Base-by-base conservation (phyloP, 2,797 vertebrate species). In the Xiphophorus birchmanni region DNA sequence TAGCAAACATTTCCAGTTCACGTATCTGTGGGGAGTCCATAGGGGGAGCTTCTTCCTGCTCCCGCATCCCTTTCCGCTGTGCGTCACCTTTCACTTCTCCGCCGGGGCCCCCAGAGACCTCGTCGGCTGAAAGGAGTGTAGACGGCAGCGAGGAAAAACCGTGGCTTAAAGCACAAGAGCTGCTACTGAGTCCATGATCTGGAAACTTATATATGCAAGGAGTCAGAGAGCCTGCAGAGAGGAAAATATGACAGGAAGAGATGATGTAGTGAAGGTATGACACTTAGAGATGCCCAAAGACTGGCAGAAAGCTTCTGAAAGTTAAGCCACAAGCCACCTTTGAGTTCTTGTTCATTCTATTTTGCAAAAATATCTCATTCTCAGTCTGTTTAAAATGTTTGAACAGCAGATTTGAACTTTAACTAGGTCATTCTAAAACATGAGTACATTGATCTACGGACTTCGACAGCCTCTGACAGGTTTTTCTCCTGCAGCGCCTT, bases 21-120 rank as follows among this genome's bases (percentile, higher is more conserved):
- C 97, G 95, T 84, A 99, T 99, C 95, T 99, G 98, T 0, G 97
- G 98, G 44, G 98, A 99, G 91, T 99, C 98, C 97, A 99, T 97
- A 84, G 98, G 96, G 0, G 97, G 93, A 0, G 95, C 96, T 1
- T 99, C 98, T 35, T 99, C 99, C 0, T 92, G 89, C 10, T 96
- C 84, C 56, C 97, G 96, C 86, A 91, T 96, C 88, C 84, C 96
- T 81, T 98, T 99, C 88, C 97, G 95, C 73, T 97, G 97, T 84
- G 96, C 88, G 42, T 99, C 98, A 78, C 95, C 95, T 92, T 99
- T 99, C 92, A 97, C 96, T 86, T 99, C 97, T 0, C 93, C 42
- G 0, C 82, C 0, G 29, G 95, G 92, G 79, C 84, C 90, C 75
- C 91, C 94, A 0, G 86, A 89, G 86, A 72, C 84, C 32, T 99